phyloP scores from a whole-genome alignment of 2,113 vertebrate genomes.

The Uria aalge region DNA sequence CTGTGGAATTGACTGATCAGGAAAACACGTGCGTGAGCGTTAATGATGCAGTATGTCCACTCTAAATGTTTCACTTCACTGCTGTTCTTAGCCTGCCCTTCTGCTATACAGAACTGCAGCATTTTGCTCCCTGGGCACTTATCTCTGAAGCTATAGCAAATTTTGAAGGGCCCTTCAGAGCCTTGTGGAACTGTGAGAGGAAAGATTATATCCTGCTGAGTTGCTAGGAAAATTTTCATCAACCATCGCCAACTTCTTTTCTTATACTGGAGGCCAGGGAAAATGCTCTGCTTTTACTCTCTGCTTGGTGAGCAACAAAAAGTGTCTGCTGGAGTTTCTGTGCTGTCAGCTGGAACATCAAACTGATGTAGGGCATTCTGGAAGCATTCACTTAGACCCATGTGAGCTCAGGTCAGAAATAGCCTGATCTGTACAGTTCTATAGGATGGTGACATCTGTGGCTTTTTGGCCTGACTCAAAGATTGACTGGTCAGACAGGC shows the following conservation, averaged over 20 bases:
- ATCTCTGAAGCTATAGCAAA: background rate
- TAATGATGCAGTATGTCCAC: background rate
- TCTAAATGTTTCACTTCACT: background rate
- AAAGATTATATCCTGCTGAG: conserved; percentile 31
- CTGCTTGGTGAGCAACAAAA: background rate
- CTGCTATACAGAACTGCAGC: background rate
- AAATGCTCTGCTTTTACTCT: background rate
- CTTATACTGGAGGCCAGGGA: background rate
- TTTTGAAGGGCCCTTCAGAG: conserved; percentile 36
- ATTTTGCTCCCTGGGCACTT: background rate
- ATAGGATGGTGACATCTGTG: background rate
- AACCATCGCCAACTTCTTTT: background rate
- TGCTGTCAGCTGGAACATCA: background rate
- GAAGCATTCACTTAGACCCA: background rate
- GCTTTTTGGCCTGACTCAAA: background rate
- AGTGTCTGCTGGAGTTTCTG: background rate
- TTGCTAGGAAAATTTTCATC: conserved; percentile 28
- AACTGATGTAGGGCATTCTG: background rate
- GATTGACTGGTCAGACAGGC: background rate
- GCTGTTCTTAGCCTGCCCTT: background rate
- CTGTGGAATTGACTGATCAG: background rate
- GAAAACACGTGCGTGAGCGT: background rate
- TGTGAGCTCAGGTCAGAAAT: background rate
- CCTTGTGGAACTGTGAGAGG: background rate
- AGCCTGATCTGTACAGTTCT: background rate